Conservation (phyloP, 2,888 invertebrate species). For the Leptothorax acervorum region DNA sequence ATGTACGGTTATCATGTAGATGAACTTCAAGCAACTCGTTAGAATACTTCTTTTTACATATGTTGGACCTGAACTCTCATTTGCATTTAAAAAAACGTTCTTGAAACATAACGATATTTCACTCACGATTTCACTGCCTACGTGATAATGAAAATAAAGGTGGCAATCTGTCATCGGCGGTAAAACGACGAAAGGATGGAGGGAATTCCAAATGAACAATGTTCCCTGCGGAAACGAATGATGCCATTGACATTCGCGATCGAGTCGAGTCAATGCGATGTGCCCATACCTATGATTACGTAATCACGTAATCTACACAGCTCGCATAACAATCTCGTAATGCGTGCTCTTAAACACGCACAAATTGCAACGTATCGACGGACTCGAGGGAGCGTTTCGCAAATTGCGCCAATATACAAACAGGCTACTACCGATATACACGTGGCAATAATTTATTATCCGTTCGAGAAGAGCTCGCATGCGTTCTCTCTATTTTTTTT, state of each 20-base stretch:
- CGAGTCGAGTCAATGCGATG: conserved; percentile 26
- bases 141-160: conserved; percentile 74
- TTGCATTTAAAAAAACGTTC: conserved; percentile 69
- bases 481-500: conserved; percentile 36
- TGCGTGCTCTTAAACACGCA: conserved; percentile 61
- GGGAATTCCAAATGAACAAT: conserved; percentile 58
- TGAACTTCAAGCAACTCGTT: neutral
- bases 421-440: conserved; percentile 1
- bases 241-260: conserved; percentile 55
- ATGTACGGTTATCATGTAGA: neutral
- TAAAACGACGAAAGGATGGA: neutral
- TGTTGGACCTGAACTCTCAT: conserved; percentile 53
- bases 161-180: conserved; percentile 69
- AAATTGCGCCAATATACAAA: conserved; percentile 58
- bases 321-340: conserved; percentile 67
- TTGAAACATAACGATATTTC: conserved; percentile 70
- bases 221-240: conserved; percentile 39
- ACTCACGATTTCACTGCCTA: conserved; percentile 67
- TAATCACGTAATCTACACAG: conserved; percentile 58
- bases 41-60: neutral
- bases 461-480: conserved; percentile 18
- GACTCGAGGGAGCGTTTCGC: conserved; percentile 53
- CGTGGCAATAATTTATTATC: conserved; percentile 63
- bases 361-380: conserved; percentile 64
- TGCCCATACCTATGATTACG: conserved; percentile 36